Percentiles rank a stretch among this genome's conserved stretches.
Evolutionary conservation across 1,140 invertebrate genomes (phyloP).

Genomic region (Potamilus streckersoni): DNA sequence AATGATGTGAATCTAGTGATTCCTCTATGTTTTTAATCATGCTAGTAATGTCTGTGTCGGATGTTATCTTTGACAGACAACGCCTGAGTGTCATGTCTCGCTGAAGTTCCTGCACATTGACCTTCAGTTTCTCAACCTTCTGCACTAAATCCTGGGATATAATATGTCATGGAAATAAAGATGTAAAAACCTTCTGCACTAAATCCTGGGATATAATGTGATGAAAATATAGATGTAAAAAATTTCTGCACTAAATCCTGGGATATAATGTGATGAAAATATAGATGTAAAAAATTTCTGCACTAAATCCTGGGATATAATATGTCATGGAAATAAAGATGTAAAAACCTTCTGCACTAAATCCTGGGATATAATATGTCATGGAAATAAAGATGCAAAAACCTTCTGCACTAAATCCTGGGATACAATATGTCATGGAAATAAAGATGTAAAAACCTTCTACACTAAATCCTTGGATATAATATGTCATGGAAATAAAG

Average conservation of each 20-base stretch:
- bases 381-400: too few species aligned
- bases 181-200: too few species aligned
- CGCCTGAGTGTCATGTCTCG: constrained; percentile 36
- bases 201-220: too few species aligned
- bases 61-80: constrained; percentile 28
- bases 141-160: constrained; percentile 28
- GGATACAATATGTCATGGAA: too few species aligned
- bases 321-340: too few species aligned
- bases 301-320: constrained; percentile 25
- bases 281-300: constrained; percentile 1
- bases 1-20: constrained; percentile 16
- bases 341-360: constrained; percentile 17
- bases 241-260: too few species aligned
- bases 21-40: constrained; percentile 23
- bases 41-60: constrained; percentile 18
- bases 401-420: too few species aligned
- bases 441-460: too few species aligned
- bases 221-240: too few species aligned
- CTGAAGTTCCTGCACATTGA: constrained; percentile 33
- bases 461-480: too few species aligned
- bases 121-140: constrained; percentile 31
- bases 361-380: constrained; percentile 15
- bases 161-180: background rate
- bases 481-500: too few species aligned
- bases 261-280: too few species aligned